Evolutionary conservation across 2,113 vertebrate species (phyloP).

Genomic region (Callocephalon fimbriatum): DNA sequence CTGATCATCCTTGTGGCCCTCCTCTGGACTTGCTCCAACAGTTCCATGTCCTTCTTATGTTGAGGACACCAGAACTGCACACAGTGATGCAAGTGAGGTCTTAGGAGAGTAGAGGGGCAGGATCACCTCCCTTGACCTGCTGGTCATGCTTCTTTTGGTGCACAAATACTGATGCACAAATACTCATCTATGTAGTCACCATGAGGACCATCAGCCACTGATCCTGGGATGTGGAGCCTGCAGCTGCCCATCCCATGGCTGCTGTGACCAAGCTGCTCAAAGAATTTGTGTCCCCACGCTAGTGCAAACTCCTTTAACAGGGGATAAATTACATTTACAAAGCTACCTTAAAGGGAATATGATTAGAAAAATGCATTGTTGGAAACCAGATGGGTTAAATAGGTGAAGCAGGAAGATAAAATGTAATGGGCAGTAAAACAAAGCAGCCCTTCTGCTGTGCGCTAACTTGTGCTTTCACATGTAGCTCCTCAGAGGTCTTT

Average conservation of each 20-base stretch:
- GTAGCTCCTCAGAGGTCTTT: not conserved
- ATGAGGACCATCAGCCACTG: rapidly evolving
- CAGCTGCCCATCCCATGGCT: rapidly evolving
- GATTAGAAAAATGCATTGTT: not conserved
- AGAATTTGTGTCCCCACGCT: rapidly evolving
- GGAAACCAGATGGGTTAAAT: not conserved
- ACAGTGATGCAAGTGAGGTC: not conserved
- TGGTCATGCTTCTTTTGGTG: not conserved
- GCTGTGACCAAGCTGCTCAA: not conserved
- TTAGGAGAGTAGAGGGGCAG: not conserved
- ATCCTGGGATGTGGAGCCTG: rapidly evolving
- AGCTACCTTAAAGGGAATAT: rapidly evolving
- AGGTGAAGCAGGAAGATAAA: not conserved
- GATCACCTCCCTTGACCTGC: not conserved
- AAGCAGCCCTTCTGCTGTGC: not conserved
- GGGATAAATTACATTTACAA: not conserved
- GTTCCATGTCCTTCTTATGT: not conserved
- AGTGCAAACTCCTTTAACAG: not conserved
- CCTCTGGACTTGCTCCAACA: not conserved
- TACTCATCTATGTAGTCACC: rapidly evolving
- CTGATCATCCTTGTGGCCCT: not conserved
- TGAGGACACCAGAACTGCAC: not conserved
- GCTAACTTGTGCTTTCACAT: rapidly evolving
- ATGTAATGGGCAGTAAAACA: not conserved
- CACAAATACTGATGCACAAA: rapidly evolving